Conservation (phyloP, 2,797 vertebrate species). For the Etheostoma nigrum region DNA sequence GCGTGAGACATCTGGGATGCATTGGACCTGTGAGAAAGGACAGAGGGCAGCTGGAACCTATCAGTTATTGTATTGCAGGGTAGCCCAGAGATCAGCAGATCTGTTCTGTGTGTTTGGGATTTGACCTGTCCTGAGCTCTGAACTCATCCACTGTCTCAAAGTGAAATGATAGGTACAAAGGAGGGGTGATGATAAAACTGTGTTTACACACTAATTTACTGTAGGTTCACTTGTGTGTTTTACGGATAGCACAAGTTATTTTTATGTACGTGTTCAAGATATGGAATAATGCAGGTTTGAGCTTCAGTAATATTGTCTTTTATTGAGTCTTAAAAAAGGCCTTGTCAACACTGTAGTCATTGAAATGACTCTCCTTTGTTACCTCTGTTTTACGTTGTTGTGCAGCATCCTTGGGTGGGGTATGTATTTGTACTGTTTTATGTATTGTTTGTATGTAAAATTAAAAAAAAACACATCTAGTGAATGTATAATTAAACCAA, state of each 20-base stretch:
- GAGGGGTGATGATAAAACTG: neutral
- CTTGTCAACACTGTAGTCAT: neutral
- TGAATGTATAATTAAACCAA: no score
- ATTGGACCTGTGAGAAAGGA: slow-evolving; percentile 72
- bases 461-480: no score
- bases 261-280: neutral
- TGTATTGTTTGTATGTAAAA: neutral
- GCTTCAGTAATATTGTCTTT: slow-evolving; percentile 2
- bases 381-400: no score
- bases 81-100: slow-evolving; percentile 61
- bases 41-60: slow-evolving; percentile 70
- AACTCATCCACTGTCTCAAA: slow-evolving; percentile 19
- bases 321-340: neutral
- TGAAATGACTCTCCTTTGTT: no score
- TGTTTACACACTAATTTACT: slow-evolving; percentile 20
- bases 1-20: slow-evolving; percentile 83
- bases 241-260: neutral
- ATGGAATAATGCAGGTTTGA: neutral
- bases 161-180: slow-evolving; percentile 29
- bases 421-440: neutral
- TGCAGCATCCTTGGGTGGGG: neutral
- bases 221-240: neutral
- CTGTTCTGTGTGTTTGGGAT: slow-evolving; percentile 55
- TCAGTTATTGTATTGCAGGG: slow-evolving; percentile 25
- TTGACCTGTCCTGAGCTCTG: slow-evolving; percentile 58